Conservation (phyloP, 2,797 vertebrate genomes). For the Garrulus glandarius region DNA sequence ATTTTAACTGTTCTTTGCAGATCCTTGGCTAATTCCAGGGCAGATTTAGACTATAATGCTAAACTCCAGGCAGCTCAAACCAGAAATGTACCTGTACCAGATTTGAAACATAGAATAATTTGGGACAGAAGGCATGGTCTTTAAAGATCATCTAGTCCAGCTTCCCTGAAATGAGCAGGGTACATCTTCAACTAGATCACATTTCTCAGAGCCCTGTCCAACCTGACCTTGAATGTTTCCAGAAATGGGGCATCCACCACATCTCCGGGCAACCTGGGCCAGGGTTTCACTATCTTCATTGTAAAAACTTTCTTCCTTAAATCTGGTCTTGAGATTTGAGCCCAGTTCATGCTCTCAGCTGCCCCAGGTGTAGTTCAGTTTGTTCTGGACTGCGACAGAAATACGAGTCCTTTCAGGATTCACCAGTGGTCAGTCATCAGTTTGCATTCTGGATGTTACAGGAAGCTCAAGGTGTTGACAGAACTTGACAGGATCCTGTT, state of each 20-base stretch:
- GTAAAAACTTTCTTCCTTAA: background rate
- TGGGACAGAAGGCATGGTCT: background rate
- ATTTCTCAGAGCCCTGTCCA: background rate
- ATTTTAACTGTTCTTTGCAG: background rate
- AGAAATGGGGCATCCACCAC: background rate
- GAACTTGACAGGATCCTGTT: background rate
- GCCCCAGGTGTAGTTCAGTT: background rate
- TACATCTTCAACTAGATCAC: background rate
- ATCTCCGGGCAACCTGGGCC: background rate
- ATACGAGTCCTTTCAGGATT: background rate
- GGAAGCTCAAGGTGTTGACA: background rate
- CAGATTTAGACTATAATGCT: constrained; percentile 2
- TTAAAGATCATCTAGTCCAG: background rate
- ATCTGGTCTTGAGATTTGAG: background rate
- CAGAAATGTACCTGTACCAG: background rate
- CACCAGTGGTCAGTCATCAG: background rate
- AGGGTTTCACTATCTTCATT: background rate
- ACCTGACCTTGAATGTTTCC: background rate
- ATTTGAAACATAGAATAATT: background rate
- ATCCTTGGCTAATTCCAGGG: constrained; percentile 15
- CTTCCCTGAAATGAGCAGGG: background rate
- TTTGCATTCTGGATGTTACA: background rate
- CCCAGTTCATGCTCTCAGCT: background rate
- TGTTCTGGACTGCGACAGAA: background rate
- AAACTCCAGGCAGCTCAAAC: background rate